Conservation (phyloP, 2,888 invertebrate genomes). For the Drosophila melanocephala region DNA sequence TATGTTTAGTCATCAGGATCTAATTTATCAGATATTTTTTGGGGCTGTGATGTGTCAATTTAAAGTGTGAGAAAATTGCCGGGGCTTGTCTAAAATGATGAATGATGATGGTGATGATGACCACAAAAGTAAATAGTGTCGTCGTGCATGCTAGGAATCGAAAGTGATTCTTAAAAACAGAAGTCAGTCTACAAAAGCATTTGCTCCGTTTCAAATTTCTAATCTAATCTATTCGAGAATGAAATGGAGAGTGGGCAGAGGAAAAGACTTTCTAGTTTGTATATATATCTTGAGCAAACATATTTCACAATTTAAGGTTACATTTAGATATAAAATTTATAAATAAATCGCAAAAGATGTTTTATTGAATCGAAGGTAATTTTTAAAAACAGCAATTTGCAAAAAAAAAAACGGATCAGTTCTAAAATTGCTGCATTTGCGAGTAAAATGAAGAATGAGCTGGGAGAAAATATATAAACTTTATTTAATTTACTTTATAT, state of each 20-base stretch:
- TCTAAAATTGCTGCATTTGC: not conserved
- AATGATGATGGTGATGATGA: constrained; percentile 42
- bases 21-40: constrained; percentile 75
- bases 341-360: not conserved
- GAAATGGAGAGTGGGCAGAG: not conserved
- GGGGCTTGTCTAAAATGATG: constrained; percentile 55
- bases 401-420: not conserved
- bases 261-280: not conserved
- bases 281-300: not conserved
- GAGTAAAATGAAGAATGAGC: not conserved
- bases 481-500: not conserved
- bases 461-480: not conserved
- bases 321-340: not conserved
- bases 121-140: constrained; percentile 45
- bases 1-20: constrained; percentile 80
- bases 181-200: not conserved
- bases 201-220: not conserved
- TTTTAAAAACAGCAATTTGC: not conserved
- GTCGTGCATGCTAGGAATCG: constrained; percentile 17
- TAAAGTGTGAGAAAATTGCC: constrained; percentile 78
- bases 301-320: not conserved
- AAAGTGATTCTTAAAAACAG: constrained; percentile 2
- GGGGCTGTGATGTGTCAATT: constrained; percentile 73
- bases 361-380: not conserved
- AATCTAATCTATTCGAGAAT: not conserved